Conservation (phyloP, 2,113 vertebrate species). For the Nipponia nippon region DNA sequence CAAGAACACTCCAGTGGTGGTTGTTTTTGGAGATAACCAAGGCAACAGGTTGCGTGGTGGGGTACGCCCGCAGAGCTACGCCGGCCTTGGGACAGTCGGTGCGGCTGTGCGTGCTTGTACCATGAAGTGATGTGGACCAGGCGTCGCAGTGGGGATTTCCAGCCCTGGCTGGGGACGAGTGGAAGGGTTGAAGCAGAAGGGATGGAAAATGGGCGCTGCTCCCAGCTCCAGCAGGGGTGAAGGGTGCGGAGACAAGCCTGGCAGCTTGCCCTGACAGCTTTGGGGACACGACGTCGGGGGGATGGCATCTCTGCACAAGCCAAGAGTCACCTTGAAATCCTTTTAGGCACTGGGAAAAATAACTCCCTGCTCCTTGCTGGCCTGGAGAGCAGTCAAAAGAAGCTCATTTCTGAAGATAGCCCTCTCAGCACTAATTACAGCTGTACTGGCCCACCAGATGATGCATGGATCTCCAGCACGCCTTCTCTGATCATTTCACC, state of each 20-base stretch:
- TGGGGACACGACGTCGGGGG: rapidly evolving
- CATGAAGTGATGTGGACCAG: not conserved
- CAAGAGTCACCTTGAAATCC: not conserved
- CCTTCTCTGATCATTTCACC: not conserved
- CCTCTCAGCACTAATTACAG: not conserved
- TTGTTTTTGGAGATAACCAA: not conserved
- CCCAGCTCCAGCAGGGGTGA: not conserved
- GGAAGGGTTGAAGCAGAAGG: not conserved
- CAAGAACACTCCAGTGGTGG: rapidly evolving
- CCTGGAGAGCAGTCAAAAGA: not conserved
- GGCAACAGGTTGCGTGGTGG: rapidly evolving
- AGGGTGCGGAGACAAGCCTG: not conserved
- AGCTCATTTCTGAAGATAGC: not conserved
- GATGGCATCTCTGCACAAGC: not conserved
- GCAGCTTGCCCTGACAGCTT: not conserved
- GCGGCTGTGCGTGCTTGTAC: not conserved
- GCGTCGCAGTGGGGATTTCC: not conserved
- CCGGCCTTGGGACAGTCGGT: not conserved
- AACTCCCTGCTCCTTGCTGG: not conserved
- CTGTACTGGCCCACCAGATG: not conserved
- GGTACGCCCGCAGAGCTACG: rapidly evolving
- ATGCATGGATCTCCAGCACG: not conserved
- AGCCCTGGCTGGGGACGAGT: not conserved
- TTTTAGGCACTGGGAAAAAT: not conserved
- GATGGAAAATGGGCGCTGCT: not conserved